A percentile compares a stretch with the other conserved stretches of the same genome.
Evolutionary conservation across 2,888 invertebrate genomes (phyloP).

Genomic region (Folsomia candida): DNA sequence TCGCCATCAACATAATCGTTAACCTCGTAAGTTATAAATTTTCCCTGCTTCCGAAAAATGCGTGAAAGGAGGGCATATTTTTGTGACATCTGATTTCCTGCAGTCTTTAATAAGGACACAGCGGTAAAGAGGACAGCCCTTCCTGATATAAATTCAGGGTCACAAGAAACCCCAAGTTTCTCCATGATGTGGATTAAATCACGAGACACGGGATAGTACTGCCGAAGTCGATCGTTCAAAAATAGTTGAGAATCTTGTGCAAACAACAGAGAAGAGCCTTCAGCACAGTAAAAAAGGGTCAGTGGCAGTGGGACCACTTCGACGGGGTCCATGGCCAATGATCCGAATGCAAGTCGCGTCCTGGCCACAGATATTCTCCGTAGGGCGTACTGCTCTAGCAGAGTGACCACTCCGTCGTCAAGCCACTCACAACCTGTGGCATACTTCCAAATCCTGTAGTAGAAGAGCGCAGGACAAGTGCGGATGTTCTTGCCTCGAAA

Average conservation of each 20-base stretch:
- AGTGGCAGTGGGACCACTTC: conserved; percentile 18
- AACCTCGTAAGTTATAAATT: neutral
- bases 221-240: neutral
- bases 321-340: conserved; percentile 9
- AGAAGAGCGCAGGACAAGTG: neutral
- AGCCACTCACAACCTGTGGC: neutral
- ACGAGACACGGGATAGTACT: neutral
- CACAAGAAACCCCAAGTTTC: neutral
- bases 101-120: neutral
- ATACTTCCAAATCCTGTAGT: conserved; percentile 4
- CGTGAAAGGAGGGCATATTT: neutral
- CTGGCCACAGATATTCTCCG: neutral
- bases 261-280: conserved; percentile 12
- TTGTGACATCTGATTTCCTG: neutral
- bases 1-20: neutral
- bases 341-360: conserved; percentile 9
- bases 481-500: conserved; percentile 17
- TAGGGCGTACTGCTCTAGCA: conserved; percentile 6
- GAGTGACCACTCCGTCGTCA: neutral
- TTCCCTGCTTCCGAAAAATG: neutral
- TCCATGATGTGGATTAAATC: conserved; percentile 4
- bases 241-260: neutral
- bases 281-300: conserved; percentile 17
- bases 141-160: neutral
- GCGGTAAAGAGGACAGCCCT: neutral